Evolutionary conservation across 2,113 vertebrate species (phyloP).

Genomic region (Nansenia antarctica): DNA sequence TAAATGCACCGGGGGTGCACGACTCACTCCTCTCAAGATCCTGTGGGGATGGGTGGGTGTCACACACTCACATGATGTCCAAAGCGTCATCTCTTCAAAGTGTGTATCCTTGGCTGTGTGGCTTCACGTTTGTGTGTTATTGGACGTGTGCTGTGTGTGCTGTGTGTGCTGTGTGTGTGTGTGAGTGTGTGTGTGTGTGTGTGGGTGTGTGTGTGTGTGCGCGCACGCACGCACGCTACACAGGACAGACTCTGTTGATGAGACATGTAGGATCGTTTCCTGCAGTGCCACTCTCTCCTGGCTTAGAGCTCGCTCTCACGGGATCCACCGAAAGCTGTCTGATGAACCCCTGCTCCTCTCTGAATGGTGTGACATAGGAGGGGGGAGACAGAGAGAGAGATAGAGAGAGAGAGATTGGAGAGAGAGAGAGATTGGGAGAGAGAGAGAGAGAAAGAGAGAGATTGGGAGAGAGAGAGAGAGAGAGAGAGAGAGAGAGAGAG

Average conservation of each 20-base stretch:
- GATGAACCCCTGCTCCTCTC: constrained; percentile 46
- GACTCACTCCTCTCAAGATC: not conserved
- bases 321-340: constrained; percentile 56
- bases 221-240: not conserved
- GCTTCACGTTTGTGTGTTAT: no score
- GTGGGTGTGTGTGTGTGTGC: constrained; percentile 17
- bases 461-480: constrained; percentile 15
- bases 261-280: constrained; percentile 19
- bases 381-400: not conserved
- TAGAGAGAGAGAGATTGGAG: constrained; percentile 45
- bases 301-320: constrained; percentile 42
- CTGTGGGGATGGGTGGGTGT: not conserved
- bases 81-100: not conserved
- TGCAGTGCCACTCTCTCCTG: constrained; percentile 29
- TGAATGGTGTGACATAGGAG: not conserved
- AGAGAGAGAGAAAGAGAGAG: constrained; percentile 54
- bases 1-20: not conserved
- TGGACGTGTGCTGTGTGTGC: constrained; percentile 7
- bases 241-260: not conserved
- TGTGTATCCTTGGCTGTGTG: constrained; percentile 1
- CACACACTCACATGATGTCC: not conserved
- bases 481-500: constrained; percentile 53
- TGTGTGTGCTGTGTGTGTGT: constrained; percentile 13
- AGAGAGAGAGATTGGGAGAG: constrained; percentile 45
- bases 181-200: constrained; percentile 10